Evolutionary conservation across 2,797 vertebrate species (phyloP), one percentile per base, ranked within the genome.

Genomic region (Malacoctenus gilli): DNA sequence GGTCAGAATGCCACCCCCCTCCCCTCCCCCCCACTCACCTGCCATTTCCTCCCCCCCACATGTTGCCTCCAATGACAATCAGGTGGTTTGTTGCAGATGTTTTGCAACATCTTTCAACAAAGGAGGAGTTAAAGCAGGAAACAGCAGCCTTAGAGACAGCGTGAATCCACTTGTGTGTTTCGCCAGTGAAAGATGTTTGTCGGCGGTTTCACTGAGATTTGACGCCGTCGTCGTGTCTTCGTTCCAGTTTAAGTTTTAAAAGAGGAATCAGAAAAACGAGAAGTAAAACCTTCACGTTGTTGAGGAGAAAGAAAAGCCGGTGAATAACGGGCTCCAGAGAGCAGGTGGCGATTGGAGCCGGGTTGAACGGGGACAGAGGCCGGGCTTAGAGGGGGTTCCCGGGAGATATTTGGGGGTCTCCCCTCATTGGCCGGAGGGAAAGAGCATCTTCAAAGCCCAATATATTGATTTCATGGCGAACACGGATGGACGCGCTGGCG

Each of bases 371-470:
- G 25, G 25, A 28, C 25, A 9, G 1, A 28, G 25, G 25, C 25
- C 9, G 5, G 2, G 25, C 25, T 5, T 5, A n/a, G n/a, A 28
- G 25, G 49, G 31, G 40, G 38, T 44, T 36, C 31, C 39, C 13
- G 4, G 9, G 8, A 4, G 32, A 15, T 23, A 19, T 43, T 52
- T 22, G 9, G 21, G 31, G 56, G 42, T 53, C 68, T 14, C 43
- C 61, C 35, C 28, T 6, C 4, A 15, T n/a, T n/a, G n/a, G n/a
- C n/a, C 8, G 31, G 22, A 8, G 16, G 41, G n/a, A 19, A 23
- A 42, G 32, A 21, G 28, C 3, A 19, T 32, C 54, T 74, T 78
- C 54, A 80, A 79, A 82, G 64, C 18, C 1, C 21, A 40, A 25
- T 38, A 23, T 19, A 23, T 63, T 61, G 25, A 46, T 67, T 60